Evolutionary conservation across 2,797 vertebrate genomes (phyloP).

Genomic region (Sebastes goodei): DNA sequence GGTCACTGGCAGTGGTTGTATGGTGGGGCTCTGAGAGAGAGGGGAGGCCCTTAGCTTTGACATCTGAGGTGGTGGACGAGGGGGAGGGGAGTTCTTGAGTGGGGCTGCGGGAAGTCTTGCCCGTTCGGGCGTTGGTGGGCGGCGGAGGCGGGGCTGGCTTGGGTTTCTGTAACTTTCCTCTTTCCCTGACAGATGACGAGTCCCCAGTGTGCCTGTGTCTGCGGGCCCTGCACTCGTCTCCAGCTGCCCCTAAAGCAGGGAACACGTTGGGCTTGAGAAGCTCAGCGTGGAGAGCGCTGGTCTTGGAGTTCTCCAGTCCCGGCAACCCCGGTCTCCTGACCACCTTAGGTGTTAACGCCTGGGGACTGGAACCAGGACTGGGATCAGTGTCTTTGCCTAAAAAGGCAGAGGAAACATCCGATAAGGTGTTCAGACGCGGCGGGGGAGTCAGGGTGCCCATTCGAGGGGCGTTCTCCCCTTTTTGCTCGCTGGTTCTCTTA

Average conservation of each 20-base stretch:
- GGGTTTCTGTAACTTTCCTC: conserved; percentile 88
- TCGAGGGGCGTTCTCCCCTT: conserved; percentile 80
- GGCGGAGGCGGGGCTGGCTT: conserved; percentile 93
- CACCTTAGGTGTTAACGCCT: conserved; percentile 88
- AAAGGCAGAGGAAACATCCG: conserved; percentile 83
- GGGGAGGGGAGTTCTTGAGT: conserved; percentile 82
- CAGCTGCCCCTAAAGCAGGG: conserved; percentile 77
- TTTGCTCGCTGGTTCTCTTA: conserved; percentile 88
- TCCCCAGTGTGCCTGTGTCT: conserved; percentile 87
- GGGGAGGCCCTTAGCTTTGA: conserved; percentile 80
- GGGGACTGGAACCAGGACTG: conserved; percentile 90
- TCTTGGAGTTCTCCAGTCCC: conserved; percentile 81
- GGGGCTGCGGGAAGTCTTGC: conserved; percentile 85
- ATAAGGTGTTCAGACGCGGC: conserved; percentile 89
- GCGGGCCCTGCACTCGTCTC: conserved; percentile 88
- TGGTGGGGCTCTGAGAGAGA: conserved; percentile 73
- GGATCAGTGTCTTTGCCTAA: conserved; percentile 86
- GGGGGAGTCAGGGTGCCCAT: conserved; percentile 90
- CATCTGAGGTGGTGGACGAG: conserved; percentile 72
- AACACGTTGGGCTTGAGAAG: conserved; percentile 83
- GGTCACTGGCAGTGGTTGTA: conserved; percentile 74
- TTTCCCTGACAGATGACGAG: conserved; percentile 82
- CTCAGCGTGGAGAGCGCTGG: conserved; percentile 84
- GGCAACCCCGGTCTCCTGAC: conserved; percentile 82
- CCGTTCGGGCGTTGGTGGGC: conserved; percentile 82